Evolutionary conservation across 2,113 vertebrate genomes (phyloP).

Genomic region (Mormyrus iriodes): DNA sequence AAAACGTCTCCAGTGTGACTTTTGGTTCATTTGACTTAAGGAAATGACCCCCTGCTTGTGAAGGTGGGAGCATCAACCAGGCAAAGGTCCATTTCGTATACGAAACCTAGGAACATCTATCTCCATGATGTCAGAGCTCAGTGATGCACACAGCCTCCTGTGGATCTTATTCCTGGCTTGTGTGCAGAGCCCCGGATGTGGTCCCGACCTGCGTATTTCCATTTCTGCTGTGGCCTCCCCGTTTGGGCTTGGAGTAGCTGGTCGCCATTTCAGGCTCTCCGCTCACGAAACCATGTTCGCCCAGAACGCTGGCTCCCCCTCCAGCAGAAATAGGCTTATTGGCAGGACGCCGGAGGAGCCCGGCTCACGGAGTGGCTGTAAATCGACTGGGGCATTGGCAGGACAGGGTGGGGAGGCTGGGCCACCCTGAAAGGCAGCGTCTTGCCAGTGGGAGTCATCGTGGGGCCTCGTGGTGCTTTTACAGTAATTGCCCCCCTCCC

Average conservation of each 20-base stretch:
- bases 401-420: neutral
- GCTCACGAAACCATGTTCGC: neutral
- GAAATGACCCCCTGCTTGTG: neutral
- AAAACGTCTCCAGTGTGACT: neutral
- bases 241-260: neutral
- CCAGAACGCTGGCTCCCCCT: neutral
- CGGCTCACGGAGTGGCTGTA: neutral
- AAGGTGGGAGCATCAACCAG: neutral
- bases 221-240: neutral
- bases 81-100: neutral
- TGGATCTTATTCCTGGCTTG: neutral
- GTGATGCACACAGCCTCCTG: neutral
- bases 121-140: neutral
- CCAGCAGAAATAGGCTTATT: neutral
- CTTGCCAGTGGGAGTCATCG: neutral
- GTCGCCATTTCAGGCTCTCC: neutral
- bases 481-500: neutral
- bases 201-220: neutral
- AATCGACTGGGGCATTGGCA: conserved; percentile 9
- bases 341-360: neutral
- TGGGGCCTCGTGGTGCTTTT: neutral
- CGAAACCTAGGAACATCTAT: neutral
- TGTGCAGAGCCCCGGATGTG: neutral
- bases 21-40: neutral
- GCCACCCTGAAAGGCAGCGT: too few species aligned